phyloP scores from a whole-genome alignment of 2,113 vertebrate genomes.

The Nycticebus coucang region DNA sequence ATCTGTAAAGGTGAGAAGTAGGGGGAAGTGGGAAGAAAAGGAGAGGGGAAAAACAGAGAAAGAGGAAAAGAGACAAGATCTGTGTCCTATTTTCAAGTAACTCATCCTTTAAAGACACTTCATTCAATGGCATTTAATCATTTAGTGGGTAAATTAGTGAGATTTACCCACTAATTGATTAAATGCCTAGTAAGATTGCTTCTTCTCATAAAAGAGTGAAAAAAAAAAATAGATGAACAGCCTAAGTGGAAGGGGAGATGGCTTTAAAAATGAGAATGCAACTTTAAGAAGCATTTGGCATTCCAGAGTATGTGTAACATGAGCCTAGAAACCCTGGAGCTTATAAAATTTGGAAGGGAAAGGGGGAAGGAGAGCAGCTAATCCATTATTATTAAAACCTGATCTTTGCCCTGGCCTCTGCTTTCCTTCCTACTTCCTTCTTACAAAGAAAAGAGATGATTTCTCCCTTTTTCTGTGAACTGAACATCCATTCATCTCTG shows the following conservation, averaged over 20 bases:
- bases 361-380: neutral
- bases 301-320: conserved; percentile 13
- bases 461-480: conserved; percentile 1
- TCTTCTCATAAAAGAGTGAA: conserved; percentile 27
- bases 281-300: neutral
- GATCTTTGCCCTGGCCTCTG: neutral
- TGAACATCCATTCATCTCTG: conserved; percentile 37
- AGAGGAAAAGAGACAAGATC: neutral
- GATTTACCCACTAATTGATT: conserved; percentile 38
- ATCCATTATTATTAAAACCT: neutral
- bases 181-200: neutral
- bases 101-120: neutral
- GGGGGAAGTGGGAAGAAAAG: neutral
- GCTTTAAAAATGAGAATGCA: conserved; percentile 48
- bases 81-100: neutral
- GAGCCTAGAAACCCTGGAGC: neutral
- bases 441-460: conserved; percentile 4
- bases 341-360: neutral
- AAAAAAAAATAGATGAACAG: conserved; percentile 19
- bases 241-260: neutral
- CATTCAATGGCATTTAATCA: too few species aligned
- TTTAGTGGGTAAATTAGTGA: too few species aligned
- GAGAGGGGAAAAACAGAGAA: neutral
- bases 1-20: neutral
- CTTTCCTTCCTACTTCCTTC: neutral